A percentile compares a stretch with the other conserved stretches of the same genome.
Conservation (phyloP, 2,113 vertebrate genomes). For the Lucifuga dentata region DNA sequence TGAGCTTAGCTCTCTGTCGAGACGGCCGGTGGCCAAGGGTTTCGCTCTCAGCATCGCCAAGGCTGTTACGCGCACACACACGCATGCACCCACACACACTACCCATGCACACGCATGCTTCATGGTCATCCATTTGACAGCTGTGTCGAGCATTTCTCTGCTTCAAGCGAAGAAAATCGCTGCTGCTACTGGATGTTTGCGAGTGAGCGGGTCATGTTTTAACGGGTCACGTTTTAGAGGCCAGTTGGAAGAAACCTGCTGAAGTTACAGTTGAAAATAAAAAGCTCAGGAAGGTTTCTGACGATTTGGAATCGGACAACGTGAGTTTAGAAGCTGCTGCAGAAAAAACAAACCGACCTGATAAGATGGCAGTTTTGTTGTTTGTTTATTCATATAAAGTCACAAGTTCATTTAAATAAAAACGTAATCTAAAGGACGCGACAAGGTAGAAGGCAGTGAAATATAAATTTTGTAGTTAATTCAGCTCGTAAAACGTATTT, state of each 20-base stretch:
- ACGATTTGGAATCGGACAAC: too few species aligned
- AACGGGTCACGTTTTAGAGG: constrained; percentile 43
- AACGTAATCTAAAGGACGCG: too few species aligned
- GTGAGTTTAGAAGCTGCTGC: too few species aligned
- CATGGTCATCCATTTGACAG: constrained; percentile 60
- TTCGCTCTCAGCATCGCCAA: constrained; percentile 56
- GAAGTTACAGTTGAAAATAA: constrained; percentile 23
- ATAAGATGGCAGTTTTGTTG: too few species aligned
- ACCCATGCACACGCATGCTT: constrained; percentile 19
- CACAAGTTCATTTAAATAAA: too few species aligned
- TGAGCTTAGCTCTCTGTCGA: constrained; percentile 64
- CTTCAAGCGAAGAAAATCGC: constrained; percentile 62
- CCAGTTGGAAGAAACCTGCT: constrained; percentile 39
- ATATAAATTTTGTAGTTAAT: too few species aligned
- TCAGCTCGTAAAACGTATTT: too few species aligned
- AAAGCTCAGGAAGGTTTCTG: constrained; percentile 15
- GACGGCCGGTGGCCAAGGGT: constrained; percentile 46
- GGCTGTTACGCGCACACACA: constrained; percentile 22
- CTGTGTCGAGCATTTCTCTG: constrained; percentile 36
- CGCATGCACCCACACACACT: too few species aligned
- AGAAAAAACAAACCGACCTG: too few species aligned
- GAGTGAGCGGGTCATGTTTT: constrained; percentile 33
- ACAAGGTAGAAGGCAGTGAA: too few species aligned
- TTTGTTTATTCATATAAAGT: too few species aligned
- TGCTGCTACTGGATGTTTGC: constrained; percentile 41